Base-by-base conservation (phyloP, 2,797 vertebrate genomes). In the Tamandua tetradactyla region DNA sequence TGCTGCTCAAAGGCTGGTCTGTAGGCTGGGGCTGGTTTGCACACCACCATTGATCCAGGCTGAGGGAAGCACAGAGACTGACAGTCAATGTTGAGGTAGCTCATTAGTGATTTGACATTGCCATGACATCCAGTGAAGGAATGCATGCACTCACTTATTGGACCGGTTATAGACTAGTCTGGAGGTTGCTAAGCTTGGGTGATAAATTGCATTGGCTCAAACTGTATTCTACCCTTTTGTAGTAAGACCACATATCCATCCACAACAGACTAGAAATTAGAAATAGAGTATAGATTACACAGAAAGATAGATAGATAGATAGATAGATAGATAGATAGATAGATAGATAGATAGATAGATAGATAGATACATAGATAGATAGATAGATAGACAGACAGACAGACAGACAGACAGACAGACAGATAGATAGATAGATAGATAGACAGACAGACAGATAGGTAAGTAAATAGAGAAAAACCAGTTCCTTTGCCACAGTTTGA, bases 51-150 rank as follows among this genome's bases (percentile, higher is more conserved):
- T 42, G 44, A 44, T n/a, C 14, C n/a, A n/a, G 30, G 79, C 27
- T 30, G 64, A 95, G 68, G 81, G 57, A 71, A 35, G 52, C 35
- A 64, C 1, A 44, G 27, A 92, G 40, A 72, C 27, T n/a, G 74
- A 18, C 89, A 91, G 27, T 52, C 42, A 85, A 83, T 9, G 5
- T 13, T 4, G 10, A 62, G 8, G 6, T 37, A 78, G 22, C 52
- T 83, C 10, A 52, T 23, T 8, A 69, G 32, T 9, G 59, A 84
- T 79, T 32, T 87, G 40, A 42, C 27, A 64, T 55, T 78, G n/a
- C 35, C 37, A 62, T 20, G 37, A 15, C 59, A 57, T n/a, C 30
- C 35, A 75, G n/a, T 23, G 23, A 90, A 81, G 75, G 10, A 49
- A 84, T 68, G 52, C 20, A n/a, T 37, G 61, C 22, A 69, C 23